These are phyloP conservation scores for Galeopsomyia nigrocyanea DNA, from an alignment of 2,888 invertebrate species.

Conservation along the genomic window DNA sequence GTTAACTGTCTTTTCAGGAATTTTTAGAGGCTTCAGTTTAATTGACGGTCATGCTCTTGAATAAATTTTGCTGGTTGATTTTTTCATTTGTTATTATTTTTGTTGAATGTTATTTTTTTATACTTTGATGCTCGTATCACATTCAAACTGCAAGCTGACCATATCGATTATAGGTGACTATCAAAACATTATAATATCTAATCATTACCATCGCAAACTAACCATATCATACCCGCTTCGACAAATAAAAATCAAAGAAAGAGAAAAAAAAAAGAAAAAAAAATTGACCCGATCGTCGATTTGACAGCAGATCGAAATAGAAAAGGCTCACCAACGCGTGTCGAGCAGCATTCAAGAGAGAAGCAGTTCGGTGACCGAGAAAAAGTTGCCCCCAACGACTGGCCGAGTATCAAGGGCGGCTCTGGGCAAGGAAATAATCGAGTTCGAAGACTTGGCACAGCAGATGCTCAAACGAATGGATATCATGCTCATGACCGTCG, in stretches of 20 bases:
- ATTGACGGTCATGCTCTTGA: background rate
- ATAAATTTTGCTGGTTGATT: too few species aligned
- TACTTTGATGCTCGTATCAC: too few species aligned
- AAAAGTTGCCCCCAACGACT: slow-evolving; percentile 31
- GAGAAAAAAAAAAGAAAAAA: too few species aligned
- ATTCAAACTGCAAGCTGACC: too few species aligned
- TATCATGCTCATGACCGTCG: slow-evolving; percentile 73
- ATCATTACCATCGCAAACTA: background rate
- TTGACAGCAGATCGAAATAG: slow-evolving; percentile 38
- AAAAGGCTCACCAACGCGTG: slow-evolving; percentile 31
- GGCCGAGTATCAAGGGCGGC: slow-evolving; percentile 62
- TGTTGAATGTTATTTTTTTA: too few species aligned
- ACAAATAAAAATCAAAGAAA: too few species aligned
- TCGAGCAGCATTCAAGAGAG: slow-evolving; percentile 28
- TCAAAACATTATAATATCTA: background rate
- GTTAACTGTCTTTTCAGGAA: background rate
- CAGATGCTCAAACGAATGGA: slow-evolving; percentile 73
- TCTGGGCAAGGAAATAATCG: slow-evolving; percentile 67
- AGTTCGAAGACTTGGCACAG: slow-evolving; percentile 69
- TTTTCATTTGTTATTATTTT: too few species aligned
- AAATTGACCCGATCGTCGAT: background rate
- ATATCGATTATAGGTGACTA: background rate
- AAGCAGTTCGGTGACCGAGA: slow-evolving; percentile 25
- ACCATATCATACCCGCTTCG: too few species aligned
- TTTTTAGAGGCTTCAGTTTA: background rate